Evolutionary conservation across 2,797 vertebrate species (phyloP).

Genomic region (Lagorchestes hirsutus): DNA sequence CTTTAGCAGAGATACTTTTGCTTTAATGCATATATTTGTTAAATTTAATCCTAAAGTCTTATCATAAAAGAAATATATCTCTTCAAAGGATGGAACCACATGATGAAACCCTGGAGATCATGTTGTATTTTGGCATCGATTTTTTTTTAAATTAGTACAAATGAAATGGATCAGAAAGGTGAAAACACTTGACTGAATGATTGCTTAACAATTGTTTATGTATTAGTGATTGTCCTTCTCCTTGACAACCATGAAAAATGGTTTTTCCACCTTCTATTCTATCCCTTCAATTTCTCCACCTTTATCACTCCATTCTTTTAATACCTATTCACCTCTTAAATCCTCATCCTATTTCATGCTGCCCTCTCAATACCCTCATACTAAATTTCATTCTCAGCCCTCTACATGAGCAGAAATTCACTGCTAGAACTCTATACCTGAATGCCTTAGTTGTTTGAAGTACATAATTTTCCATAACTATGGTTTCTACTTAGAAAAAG

Average conservation of each 20-base stretch:
- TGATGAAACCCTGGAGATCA: neutral
- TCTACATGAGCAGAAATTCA: neutral
- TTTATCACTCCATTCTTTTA: neutral
- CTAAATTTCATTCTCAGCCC: neutral
- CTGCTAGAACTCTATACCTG: neutral
- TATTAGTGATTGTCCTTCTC: neutral
- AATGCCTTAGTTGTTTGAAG: neutral
- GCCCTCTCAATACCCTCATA: neutral
- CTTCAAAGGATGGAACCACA: neutral
- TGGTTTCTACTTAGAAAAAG: neutral
- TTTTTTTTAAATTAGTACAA: neutral
- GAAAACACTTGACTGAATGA: neutral
- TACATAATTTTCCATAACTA: neutral
- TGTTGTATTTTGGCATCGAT: neutral
- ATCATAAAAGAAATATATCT: neutral
- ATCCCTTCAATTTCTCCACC: neutral
- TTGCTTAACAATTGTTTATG: neutral
- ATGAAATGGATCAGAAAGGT: neutral
- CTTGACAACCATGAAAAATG: neutral
- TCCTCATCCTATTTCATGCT: neutral
- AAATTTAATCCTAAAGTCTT: neutral
- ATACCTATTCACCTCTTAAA: conserved; percentile 34
- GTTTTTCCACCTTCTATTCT: neutral
- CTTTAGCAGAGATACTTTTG: neutral
- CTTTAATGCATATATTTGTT: neutral